Base-by-base conservation (phyloP, 1,140 invertebrate species). In the Leptinotarsa texana region DNA sequence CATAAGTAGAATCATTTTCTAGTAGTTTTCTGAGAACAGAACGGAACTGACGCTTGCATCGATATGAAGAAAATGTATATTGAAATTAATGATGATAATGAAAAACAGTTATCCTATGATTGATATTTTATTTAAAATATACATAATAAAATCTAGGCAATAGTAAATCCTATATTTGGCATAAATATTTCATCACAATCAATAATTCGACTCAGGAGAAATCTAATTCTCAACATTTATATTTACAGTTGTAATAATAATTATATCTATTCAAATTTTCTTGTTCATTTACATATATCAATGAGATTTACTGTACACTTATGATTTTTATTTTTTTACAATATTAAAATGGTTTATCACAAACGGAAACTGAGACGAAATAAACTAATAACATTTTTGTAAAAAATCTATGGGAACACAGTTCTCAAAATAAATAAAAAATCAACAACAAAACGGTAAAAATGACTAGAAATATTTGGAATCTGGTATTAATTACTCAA, bases 91-190 rank as follows among this genome's bases (percentile, higher is more conserved):
- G 8, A 11, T 42, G 33, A 42, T 42, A 42, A 42, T 42, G 8
- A 42, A 42, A 42, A 42, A 42, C 33, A 42, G 33, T 42, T 42
- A 3, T 42, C 33, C 33, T 42, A 62, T 62, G 17, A 62, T 21
- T 62, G 61, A 74, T 81, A 78, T 75, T 84, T 84, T 84, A 84
- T 84, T 84, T 84, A 83, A 84, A 84, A 84, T 84, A 84, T 84
- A 84, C 83, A 83, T 84, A 83, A 84, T 84, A 84, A 83, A 83
- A 84, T 84, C 81, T 84, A 84, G 78, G 73, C 78, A 83, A 81
- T 83, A 82, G 80, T 81, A 77, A 81, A 82, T 78, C 78, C 80
- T 83, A 81, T 83, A 82, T 79, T 84, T 83, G 79, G 81, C 79
- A 81, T 82, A 83, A 81, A 80, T 80, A 82, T 82, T 80, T 82